Evolutionary conservation across 1,140 invertebrate species (phyloP).

Genomic region (Bombus pascuorum): DNA sequence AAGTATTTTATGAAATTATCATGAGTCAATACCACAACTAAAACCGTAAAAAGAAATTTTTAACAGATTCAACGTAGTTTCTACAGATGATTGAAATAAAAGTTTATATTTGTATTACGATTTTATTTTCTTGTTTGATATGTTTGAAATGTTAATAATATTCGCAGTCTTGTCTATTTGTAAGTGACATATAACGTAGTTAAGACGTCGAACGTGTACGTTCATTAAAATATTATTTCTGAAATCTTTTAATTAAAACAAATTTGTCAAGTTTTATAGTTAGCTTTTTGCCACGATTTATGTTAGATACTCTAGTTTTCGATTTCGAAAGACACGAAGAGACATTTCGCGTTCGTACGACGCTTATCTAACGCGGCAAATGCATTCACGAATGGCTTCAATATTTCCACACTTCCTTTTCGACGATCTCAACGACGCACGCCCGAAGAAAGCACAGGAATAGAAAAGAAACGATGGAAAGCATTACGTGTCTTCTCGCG

Average conservation of each 20-base stretch:
- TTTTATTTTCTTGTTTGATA: no score
- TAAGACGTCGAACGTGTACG: no score
- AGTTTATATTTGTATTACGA: no score
- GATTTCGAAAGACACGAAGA: neutral
- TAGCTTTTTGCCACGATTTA: no score
- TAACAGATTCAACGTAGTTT: neutral
- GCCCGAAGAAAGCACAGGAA: neutral
- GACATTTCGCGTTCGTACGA: neutral
- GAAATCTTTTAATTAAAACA: no score
- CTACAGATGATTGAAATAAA: neutral
- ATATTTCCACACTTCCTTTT: slow-evolving; percentile 10
- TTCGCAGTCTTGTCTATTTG: no score
- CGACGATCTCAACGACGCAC: neutral
- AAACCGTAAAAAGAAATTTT: neutral
- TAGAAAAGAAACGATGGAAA: slow-evolving; percentile 16
- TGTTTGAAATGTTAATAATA: no score
- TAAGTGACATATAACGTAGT: no score
- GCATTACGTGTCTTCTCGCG: slow-evolving; percentile 16
- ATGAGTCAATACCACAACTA: neutral
- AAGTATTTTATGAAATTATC: neutral
- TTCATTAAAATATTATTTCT: no score
- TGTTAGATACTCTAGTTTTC: neutral
- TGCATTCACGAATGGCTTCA: neutral
- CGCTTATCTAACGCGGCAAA: neutral
- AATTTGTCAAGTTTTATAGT: no score